A percentile compares a stretch with the other conserved stretches of the same genome.
These are phyloP conservation scores for Chrysogorgia sp. DNA, from an alignment of 92 coral and sea anemone species.

Conservation along the genomic window DNA sequence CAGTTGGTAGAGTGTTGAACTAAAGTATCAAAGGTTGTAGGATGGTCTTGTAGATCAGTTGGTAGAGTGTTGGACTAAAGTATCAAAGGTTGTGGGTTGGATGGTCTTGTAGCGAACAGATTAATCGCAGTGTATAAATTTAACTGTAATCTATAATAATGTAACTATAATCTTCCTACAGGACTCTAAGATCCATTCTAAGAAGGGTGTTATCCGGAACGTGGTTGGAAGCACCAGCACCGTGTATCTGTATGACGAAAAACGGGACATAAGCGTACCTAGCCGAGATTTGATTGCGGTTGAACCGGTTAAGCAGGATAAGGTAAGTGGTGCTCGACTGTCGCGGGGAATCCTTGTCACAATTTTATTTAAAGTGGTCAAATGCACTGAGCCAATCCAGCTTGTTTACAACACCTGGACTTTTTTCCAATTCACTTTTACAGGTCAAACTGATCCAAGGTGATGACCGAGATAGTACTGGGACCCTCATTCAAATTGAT, in stretches of 20 bases:
- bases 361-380: too few relatives aligned
- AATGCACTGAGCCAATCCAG: not conserved
- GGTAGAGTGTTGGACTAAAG: too few relatives aligned
- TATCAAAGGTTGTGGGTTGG: too few relatives aligned
- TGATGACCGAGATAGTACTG: constrained; percentile 83
- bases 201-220: constrained; percentile 89
- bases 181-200: constrained; percentile 84
- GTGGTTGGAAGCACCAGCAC: constrained; percentile 88
- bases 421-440: not conserved
- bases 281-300: constrained; percentile 77
- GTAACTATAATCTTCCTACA: constrained; percentile 31
- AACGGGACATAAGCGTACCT: constrained; percentile 84
- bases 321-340: constrained; percentile 55
- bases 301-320: constrained; percentile 87
- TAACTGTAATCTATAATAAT: too few relatives aligned
- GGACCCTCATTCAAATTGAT: constrained; percentile 95
- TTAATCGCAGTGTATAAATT: not conserved
- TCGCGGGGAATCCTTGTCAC: not conserved
- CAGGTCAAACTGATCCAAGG: constrained; percentile 92
- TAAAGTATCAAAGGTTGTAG: too few relatives aligned
- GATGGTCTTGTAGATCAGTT: too few relatives aligned
- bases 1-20: too few relatives aligned
- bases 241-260: constrained; percentile 84
- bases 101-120: not conserved
- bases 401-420: not conserved